phyloP scores from a whole-genome alignment of 2,113 vertebrate genomes.

The Aspidoscelis tigris region DNA sequence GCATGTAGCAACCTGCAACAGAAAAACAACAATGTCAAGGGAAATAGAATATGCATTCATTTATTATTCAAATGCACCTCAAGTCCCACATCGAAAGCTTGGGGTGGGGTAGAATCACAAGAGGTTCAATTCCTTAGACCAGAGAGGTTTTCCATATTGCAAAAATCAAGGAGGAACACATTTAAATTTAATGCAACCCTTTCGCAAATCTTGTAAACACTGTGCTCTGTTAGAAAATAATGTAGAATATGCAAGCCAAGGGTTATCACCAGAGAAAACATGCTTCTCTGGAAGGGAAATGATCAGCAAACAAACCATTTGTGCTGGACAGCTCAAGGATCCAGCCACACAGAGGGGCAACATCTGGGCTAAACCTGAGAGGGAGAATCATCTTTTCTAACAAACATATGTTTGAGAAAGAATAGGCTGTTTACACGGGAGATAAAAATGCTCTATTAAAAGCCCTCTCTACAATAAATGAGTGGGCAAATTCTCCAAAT shows the following conservation, averaged over 20 bases:
- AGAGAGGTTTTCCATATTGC: not conserved
- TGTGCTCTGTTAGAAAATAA: slow-evolving; percentile 2
- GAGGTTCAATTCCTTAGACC: slow-evolving; percentile 6
- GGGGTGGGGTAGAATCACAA: not conserved
- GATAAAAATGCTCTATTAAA: too few relatives aligned
- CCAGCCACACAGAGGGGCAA: not conserved
- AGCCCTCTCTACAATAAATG: too few relatives aligned
- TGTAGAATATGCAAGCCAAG: not conserved
- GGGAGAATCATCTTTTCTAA: too few relatives aligned
- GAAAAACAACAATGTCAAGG: slow-evolving; percentile 41
- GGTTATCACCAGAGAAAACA: not conserved
- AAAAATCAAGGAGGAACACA: slow-evolving; percentile 1
- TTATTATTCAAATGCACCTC: slow-evolving; percentile 10
- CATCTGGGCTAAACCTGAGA: not conserved
- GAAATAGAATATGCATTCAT: slow-evolving; percentile 47
- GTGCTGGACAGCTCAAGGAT: not conserved
- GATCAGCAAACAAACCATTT: not conserved
- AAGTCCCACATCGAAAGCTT: slow-evolving; percentile 6
- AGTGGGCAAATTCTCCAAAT: too few relatives aligned
- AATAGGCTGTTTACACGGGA: too few relatives aligned
- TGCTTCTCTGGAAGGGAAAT: not conserved
- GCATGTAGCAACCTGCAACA: slow-evolving; percentile 64
- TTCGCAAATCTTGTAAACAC: not conserved
- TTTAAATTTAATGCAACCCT: slow-evolving; percentile 1
- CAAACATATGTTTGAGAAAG: too few relatives aligned